Base-by-base conservation (phyloP, 1,140 invertebrate genomes). In the Dreissena rostriformis region DNA sequence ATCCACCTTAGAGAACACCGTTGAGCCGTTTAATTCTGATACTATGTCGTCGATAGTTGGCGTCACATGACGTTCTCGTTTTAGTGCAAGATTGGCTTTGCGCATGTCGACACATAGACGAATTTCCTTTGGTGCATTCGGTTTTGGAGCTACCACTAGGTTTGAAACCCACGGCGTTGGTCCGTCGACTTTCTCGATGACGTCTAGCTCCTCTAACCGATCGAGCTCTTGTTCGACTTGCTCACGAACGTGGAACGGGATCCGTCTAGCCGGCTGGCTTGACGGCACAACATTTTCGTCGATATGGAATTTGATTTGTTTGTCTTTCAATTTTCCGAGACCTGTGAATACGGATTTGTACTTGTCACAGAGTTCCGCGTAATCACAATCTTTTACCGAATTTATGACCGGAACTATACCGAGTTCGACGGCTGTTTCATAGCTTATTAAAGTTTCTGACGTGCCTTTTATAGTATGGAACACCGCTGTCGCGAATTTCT, bases 131-230 rank as follows among this genome's bases (percentile, higher is more conserved):
- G 84, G 71, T 14, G 78, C 75, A 51, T 88, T 82, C 24, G 80
- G 80, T 68, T 91, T 90, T 5, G 87, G 88, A 12, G 85, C 83
- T 8, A 88, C 76, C 5, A 90, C 88, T 14, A 90, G 76, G 12
- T 82, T 80, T 2, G 85, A 87, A 4, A 90, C 86, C 90, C 89
- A 92, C n/a, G 88, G 86, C 15, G 89, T 90, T 39, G 90, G 90
- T 10, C 88, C 88, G 22, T 78, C 61, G 4, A 89, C 88, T 26
- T 67, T 86, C 68, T 92, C 86, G 52, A 87, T 88, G 55, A 86
- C 82, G 77, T 84, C 83, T 0, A 76, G n/a, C 1, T 63, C 12
- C 71, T 85, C 79, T 39, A 85, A 55, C 0, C 63, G 22, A 71
- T 86, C 15, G 0, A 85, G n/a, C 55, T 85, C 79, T 2, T 17